Conservation (phyloP, 2,888 invertebrate genomes). For the Creontiades dilutus region DNA sequence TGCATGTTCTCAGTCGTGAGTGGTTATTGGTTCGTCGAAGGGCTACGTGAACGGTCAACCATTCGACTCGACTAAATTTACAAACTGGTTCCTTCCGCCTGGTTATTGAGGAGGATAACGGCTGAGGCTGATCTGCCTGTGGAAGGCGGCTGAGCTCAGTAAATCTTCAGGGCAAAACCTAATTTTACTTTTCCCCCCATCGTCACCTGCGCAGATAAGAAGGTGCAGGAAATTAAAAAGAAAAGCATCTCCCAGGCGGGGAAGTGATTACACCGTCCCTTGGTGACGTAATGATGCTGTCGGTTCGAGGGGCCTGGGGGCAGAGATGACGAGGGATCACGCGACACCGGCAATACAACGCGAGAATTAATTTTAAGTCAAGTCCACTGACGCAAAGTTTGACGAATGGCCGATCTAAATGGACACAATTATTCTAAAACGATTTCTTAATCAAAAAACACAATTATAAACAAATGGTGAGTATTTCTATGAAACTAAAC, state of each 20-base stretch:
- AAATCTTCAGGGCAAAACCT: not conserved
- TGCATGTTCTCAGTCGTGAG: no score
- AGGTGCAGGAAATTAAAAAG: constrained; percentile 39
- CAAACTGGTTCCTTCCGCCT: not conserved
- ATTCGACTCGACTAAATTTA: not conserved
- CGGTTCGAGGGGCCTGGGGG: not conserved
- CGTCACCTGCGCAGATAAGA: not conserved
- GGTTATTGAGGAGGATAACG: not conserved
- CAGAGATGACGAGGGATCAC: not conserved
- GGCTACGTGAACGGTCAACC: no score
- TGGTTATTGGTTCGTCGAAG: no score
- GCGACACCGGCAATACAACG: no score
- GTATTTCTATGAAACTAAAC: no score
- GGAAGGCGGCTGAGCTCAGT: not conserved
- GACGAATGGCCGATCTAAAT: no score
- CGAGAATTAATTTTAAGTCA: no score
- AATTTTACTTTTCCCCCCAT: not conserved
- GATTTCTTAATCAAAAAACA: no score
- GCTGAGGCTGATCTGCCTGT: not conserved
- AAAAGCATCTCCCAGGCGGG: not conserved
- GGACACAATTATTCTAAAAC: no score
- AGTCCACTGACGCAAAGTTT: no score
- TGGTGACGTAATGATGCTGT: not conserved
- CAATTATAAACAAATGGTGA: no score
- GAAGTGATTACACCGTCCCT: not conserved